These are phyloP conservation scores for Tetheella fluctuosa DNA, from an alignment of 2,888 invertebrate genomes.

Conservation along the genomic window DNA sequence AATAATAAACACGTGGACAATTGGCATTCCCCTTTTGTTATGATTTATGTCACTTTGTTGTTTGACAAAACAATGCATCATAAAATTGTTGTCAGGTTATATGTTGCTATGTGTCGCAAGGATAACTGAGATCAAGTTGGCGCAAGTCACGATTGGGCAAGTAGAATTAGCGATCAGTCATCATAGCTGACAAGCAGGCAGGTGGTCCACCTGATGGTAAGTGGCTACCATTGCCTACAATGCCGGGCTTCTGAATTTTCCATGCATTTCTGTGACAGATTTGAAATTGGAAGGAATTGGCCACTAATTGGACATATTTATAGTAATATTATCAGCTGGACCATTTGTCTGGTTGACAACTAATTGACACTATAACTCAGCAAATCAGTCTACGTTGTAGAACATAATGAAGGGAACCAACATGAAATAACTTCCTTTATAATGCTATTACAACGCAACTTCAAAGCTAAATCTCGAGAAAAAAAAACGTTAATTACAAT, in stretches of 20 bases:
- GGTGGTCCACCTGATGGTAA: no score
- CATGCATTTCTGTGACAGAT: not conserved
- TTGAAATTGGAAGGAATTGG: not conserved
- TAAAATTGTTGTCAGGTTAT: not conserved
- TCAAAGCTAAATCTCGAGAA: not conserved
- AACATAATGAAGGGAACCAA: not conserved
- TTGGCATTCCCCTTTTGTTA: conserved; percentile 5
- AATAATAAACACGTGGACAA: conserved; percentile 1
- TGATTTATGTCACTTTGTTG: conserved; percentile 6
- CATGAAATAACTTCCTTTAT: not conserved
- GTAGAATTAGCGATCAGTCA: not conserved
- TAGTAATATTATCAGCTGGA: no score
- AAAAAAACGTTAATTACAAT: not conserved
- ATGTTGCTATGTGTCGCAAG: not conserved
- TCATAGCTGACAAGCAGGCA: no score
- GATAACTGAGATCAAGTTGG: not conserved
- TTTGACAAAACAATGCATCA: conserved; percentile 6
- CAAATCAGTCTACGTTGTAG: not conserved
- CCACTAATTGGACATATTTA: no score
- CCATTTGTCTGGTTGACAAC: no score
- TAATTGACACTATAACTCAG: no score
- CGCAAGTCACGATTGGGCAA: not conserved
- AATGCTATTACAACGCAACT: not conserved
- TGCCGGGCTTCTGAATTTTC: not conserved
- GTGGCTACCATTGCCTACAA: not conserved